Base-by-base conservation (phyloP, 2,797 vertebrate genomes). In the Fratercula arctica region DNA sequence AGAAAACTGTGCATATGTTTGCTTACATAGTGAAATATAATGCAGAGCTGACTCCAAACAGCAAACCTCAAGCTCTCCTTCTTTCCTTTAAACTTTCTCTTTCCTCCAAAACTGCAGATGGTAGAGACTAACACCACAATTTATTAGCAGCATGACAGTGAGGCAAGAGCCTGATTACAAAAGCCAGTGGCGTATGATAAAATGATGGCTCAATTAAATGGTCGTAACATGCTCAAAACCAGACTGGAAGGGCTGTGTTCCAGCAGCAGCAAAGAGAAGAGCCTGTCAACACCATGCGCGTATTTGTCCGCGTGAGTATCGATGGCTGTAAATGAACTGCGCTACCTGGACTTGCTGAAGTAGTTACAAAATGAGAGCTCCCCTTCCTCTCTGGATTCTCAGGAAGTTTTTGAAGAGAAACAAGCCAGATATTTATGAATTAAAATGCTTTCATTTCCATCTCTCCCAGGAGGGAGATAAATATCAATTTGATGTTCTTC, bases 161-260 rank as follows among this genome's bases (percentile, higher is more conserved):
- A 96, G 81, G 86, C 77, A 96, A 93, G 78, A 95, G 75, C 48
- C 83, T 73, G 10, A 56, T 96, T 97, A 96, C 93, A 97, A 96
- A 97, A 96, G 56, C 56, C 59, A 64, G 57, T 61, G 85, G 77
- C 67, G 50, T 69, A 11, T 76, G 93, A 95, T 91, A 97, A 95
- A 95, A 73, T 79, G 63, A 48, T 94, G 96, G 92, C 94, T 96
- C 94, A 96, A 95, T 94, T 69, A 57, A 84, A 89, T 13, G 69
- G 85, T 91, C 21, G 8, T 69, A 57, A 90, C 66, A 25, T 37
- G 87, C 82, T 93, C 68, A 76, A 63, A 94, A 96, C 35, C 72
- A 80, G 61, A 33, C 72, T 93, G 95, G 67, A 91, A 96, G 85
- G 82, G 72, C 82, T 83, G 83, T 72, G 90, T 29, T 91, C 21